Percentiles rank a stretch among this genome's conserved stretches.
These are phyloP conservation scores for Leptogaster cylindrica DNA, from an alignment of 2,888 invertebrate species.

Conservation along the genomic window DNA sequence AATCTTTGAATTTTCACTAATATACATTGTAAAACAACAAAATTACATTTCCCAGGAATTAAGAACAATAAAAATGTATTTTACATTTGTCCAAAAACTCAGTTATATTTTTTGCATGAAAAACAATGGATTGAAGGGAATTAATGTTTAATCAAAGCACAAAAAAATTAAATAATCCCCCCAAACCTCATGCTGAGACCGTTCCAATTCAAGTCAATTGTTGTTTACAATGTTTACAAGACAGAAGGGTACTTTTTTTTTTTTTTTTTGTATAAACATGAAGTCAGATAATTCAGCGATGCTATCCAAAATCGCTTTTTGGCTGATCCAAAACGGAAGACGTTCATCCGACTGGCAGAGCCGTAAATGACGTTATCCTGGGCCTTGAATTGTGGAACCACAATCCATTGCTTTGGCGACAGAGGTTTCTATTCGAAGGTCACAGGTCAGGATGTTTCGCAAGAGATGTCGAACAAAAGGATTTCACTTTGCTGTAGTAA, in stretches of 20 bases:
- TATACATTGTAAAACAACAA: too few species aligned
- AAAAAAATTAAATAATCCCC: too few species aligned
- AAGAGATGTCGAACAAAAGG: constrained; percentile 5
- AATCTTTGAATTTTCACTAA: too few species aligned
- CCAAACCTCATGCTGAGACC: too few species aligned
- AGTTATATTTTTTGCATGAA: too few species aligned
- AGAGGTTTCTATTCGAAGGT: not conserved
- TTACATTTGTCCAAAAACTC: too few species aligned
- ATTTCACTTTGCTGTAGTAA: not conserved
- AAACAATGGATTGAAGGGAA: too few species aligned
- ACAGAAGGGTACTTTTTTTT: not conserved
- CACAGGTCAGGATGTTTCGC: not conserved
- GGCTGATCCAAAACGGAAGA: not conserved
- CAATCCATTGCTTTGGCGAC: constrained; percentile 11
- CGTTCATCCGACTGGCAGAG: not conserved
- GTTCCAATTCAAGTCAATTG: constrained; percentile 1
- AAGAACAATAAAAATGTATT: too few species aligned
- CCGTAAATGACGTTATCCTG: not conserved
- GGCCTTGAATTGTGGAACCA: not conserved
- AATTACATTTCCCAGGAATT: too few species aligned
- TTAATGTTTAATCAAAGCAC: too few species aligned
- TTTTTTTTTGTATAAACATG: too few species aligned
- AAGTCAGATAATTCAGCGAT: not conserved
- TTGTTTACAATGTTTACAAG: constrained; percentile 5
- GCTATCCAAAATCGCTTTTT: not conserved